Conservation (phyloP, 2,797 vertebrate species). For the Ctenopoma kingsleyae region DNA sequence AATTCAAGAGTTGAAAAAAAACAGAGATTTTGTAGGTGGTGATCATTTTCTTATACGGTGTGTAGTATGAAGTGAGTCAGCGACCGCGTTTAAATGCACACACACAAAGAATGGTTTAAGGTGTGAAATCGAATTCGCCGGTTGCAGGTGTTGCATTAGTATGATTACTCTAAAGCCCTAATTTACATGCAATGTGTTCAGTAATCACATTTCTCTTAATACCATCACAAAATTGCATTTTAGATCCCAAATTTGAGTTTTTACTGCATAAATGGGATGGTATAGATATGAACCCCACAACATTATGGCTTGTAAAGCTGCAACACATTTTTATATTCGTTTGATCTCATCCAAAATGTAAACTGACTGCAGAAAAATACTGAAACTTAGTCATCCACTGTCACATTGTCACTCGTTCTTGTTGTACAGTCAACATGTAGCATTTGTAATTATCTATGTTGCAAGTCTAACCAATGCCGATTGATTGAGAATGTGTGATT, state of each 20-base stretch:
- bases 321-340: neutral
- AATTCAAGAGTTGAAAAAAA: constrained; percentile 22
- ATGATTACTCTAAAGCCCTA: constrained; percentile 11
- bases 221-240: too few species aligned
- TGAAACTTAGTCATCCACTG: constrained; percentile 13
- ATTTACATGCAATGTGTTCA: neutral
- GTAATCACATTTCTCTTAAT: constrained; percentile 1
- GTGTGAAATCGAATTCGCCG: neutral
- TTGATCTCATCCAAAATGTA: neutral
- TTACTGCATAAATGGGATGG: neutral
- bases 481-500: neutral
- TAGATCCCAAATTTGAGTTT: neutral
- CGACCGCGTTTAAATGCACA: constrained; percentile 20
- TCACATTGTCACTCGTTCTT: neutral
- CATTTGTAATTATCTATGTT: neutral
- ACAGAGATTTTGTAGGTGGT: constrained; percentile 6
- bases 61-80: constrained; percentile 1
- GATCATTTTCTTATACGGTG: constrained; percentile 11
- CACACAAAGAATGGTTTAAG: constrained; percentile 9
- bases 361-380: neutral
- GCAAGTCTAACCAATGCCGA: neutral
- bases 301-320: neutral
- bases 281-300: neutral
- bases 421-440: neutral
- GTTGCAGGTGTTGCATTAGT: constrained; percentile 2